phyloP scores from a whole-genome alignment of 2,797 vertebrate genomes.

The Eremophila alpestris region DNA sequence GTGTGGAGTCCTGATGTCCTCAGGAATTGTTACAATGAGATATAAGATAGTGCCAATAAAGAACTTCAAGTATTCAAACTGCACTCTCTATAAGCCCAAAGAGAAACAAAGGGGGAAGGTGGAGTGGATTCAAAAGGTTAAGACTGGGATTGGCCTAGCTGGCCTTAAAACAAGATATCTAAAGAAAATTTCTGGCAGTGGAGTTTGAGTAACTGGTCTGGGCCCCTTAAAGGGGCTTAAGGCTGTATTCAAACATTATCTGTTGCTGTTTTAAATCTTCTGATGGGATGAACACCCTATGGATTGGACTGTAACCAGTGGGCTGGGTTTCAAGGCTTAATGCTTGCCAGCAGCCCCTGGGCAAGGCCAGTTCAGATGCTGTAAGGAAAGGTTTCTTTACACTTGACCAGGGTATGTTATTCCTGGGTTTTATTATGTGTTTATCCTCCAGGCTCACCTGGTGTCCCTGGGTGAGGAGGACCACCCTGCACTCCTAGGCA shows the following conservation, averaged over 20 bases:
- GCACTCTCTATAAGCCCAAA: not conserved
- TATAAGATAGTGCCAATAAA: constrained; percentile 6
- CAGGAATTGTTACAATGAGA: not conserved
- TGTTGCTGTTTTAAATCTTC: not conserved
- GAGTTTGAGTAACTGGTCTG: not conserved
- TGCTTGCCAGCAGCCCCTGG: not conserved
- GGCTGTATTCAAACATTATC: not conserved
- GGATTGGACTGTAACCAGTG: not conserved
- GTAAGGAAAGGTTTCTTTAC: not conserved
- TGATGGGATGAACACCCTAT: not conserved
- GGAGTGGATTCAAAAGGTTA: not conserved
- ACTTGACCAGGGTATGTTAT: not conserved
- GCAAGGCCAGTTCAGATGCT: not conserved
- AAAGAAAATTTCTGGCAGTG: not conserved
- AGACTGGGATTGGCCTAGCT: not conserved
- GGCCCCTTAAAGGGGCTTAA: not conserved
- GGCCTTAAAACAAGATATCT: not conserved
- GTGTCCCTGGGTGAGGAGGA: not conserved
- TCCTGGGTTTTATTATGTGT: not conserved
- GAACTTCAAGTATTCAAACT: not conserved
- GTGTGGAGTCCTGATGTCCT: constrained; percentile 5
- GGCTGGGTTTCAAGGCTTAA: not conserved
- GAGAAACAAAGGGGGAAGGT: not conserved
- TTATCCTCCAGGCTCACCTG: not conserved
- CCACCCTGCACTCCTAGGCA: not conserved